Evolutionary conservation across 2,797 vertebrate genomes (phyloP).

Genomic region (Triplophysa yarkandensis): DNA sequence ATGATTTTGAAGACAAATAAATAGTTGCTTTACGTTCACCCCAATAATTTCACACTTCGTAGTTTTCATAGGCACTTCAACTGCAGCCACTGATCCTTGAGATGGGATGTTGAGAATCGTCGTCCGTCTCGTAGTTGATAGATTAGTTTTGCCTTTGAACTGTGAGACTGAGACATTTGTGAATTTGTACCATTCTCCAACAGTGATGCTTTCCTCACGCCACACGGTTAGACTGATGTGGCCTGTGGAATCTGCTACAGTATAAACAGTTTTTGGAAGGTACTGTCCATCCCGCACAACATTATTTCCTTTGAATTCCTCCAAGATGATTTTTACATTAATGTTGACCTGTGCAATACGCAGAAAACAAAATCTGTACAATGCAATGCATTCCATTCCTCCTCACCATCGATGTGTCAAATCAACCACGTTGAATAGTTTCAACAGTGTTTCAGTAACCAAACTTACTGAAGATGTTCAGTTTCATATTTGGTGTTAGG

Average conservation of each 20-base stretch:
- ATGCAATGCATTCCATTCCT: too few relatives aligned
- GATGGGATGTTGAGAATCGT: conserved; percentile 13
- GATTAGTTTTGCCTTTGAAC: neutral
- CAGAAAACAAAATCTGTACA: neutral
- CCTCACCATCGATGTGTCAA: too few relatives aligned
- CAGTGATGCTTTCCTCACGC: neutral
- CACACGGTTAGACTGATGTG: neutral
- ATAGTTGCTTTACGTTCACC: neutral
- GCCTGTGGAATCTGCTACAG: conserved; percentile 16
- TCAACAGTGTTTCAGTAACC: too few relatives aligned
- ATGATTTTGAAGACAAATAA: conserved; percentile 4
- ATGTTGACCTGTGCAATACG: conserved; percentile 12
- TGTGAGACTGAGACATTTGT: conserved; percentile 1
- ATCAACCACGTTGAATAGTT: too few relatives aligned
- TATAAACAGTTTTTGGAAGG: conserved; percentile 12
- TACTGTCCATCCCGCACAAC: neutral
- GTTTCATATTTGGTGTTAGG: too few relatives aligned
- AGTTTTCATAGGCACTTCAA: neutral
- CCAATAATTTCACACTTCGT: conserved; percentile 16
- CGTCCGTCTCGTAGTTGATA: conserved; percentile 12
- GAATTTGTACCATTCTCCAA: conserved; percentile 33
- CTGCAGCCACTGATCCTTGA: conserved; percentile 4
- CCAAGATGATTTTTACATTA: conserved; percentile 25
- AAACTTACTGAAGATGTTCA: too few relatives aligned
- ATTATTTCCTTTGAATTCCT: neutral